A percentile compares a stretch with the other conserved stretches of the same genome.
Conservation (phyloP, 2,888 invertebrate genomes). For the Hypolimnas misippus region DNA sequence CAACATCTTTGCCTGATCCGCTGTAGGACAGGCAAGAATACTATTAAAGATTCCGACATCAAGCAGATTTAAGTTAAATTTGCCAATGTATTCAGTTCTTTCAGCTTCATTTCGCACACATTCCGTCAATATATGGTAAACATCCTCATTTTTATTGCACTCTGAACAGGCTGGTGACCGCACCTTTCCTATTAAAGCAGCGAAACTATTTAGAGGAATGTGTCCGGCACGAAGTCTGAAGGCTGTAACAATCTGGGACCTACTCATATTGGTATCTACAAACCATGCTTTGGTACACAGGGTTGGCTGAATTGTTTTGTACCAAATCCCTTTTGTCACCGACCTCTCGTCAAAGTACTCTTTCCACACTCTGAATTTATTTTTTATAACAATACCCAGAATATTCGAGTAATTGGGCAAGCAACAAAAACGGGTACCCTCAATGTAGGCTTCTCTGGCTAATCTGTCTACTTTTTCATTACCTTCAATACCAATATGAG, state of each 20-base stretch:
- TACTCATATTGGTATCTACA: too few species aligned
- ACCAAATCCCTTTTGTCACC: too few species aligned
- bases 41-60: too few species aligned
- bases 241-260: background rate
- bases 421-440: background rate
- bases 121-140: conserved; percentile 1
- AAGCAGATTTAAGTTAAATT: too few species aligned
- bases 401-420: background rate
- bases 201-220: conserved; percentile 8
- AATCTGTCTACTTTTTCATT: conserved; percentile 21
- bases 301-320: too few species aligned
- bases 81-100: background rate
- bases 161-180: background rate
- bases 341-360: too few species aligned
- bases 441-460: conserved; percentile 12
- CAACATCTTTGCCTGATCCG: too few species aligned
- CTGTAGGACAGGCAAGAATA: too few species aligned
- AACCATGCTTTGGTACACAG: too few species aligned
- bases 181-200: conserved; percentile 4
- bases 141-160: conserved; percentile 7
- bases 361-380: too few species aligned
- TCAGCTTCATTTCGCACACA: conserved; percentile 1
- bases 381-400: background rate
- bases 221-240: conserved; percentile 13
- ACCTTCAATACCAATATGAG: conserved; percentile 25